A percentile compares a stretch with the other conserved stretches of the same genome.
Evolutionary conservation across 2,797 vertebrate species (phyloP).

Genomic region (Diceros bicornis): DNA sequence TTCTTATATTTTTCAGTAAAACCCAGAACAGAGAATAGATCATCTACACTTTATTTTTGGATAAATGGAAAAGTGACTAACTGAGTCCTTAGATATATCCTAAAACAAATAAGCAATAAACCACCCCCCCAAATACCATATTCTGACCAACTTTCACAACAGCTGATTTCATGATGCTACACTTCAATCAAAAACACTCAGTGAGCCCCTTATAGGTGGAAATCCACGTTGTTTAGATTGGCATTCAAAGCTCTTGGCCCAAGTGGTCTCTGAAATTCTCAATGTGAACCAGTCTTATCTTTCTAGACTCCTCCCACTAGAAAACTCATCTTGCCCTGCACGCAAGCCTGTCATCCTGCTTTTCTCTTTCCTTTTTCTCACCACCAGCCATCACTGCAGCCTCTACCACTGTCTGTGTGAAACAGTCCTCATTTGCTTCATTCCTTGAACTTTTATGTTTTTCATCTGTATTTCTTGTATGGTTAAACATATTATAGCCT

Average conservation of each 20-base stretch:
- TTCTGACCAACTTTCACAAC: neutral
- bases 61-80: neutral
- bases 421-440: neutral
- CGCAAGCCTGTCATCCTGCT: neutral
- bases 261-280: neutral
- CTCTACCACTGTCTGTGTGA: neutral
- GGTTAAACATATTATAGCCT: neutral
- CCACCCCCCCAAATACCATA: neutral
- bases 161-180: neutral
- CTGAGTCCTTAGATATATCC: neutral
- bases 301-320: neutral
- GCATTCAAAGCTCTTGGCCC: neutral
- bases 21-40: neutral
- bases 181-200: neutral
- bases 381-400: neutral
- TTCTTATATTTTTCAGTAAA: constrained; percentile 59
- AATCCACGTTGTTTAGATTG: neutral
- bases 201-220: neutral
- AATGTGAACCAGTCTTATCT: neutral
- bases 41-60: neutral
- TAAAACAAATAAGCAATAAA: neutral
- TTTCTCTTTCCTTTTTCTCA: neutral
- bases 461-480: constrained; percentile 28
- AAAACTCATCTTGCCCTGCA: neutral
- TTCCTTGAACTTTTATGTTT: neutral